Conservation (phyloP, 2,888 invertebrate genomes). For the Lutraria lutraria region DNA sequence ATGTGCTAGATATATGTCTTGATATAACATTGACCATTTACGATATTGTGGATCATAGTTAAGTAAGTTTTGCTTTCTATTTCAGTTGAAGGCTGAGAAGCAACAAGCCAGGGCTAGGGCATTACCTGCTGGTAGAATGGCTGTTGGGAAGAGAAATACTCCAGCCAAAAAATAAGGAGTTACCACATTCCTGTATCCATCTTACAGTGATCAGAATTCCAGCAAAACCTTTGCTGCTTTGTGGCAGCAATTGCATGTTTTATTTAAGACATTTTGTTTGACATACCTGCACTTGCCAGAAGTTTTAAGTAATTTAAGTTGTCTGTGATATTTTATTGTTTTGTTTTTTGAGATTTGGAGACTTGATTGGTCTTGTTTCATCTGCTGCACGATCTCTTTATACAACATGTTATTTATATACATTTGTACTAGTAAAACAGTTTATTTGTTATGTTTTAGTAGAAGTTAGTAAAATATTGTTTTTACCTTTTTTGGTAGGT, state of each 20-base stretch:
- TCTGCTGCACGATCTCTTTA: background rate
- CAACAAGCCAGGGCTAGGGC: conserved; percentile 64
- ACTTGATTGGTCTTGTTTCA: background rate
- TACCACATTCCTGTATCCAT: background rate
- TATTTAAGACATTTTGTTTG: background rate
- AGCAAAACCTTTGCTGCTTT: background rate
- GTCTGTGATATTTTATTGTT: background rate
- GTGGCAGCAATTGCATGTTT: background rate
- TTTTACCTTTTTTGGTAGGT: conserved; percentile 7
- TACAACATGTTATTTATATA: no score
- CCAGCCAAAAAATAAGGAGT: conserved; percentile 53
- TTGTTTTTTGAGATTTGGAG: background rate
- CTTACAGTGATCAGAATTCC: background rate
- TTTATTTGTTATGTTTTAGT: background rate
- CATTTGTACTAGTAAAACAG: no score
- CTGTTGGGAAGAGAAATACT: conserved; percentile 63
- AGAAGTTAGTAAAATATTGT: background rate
- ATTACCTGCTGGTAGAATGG: conserved; percentile 60
- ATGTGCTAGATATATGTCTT: no score
- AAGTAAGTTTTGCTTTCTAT: conserved; percentile 15
- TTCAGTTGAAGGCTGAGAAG: conserved; percentile 75
- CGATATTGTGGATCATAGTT: no score
- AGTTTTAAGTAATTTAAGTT: background rate
- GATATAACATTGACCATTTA: no score
- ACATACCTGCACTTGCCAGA: background rate